These are phyloP conservation scores for Dromas ardeola DNA, from an alignment of 2,113 vertebrate species.

Conservation along the genomic window DNA sequence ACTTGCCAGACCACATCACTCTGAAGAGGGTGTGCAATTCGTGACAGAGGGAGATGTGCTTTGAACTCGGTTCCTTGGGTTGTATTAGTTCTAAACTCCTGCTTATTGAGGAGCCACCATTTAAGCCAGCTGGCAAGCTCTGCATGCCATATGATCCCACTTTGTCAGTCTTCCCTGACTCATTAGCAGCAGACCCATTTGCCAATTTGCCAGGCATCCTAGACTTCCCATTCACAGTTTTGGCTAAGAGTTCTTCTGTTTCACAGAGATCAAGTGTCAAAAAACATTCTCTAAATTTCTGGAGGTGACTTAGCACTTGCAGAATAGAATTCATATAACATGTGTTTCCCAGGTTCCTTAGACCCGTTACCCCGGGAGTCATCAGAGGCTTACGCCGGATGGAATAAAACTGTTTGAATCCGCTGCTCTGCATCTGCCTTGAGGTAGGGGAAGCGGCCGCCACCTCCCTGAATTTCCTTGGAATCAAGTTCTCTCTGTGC, in stretches of 20 bases:
- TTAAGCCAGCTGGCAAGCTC: conserved; percentile 71
- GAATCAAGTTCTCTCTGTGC: conserved; percentile 83
- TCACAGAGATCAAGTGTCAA: conserved; percentile 93
- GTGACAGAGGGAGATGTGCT: conserved; percentile 97
- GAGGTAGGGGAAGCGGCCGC: conserved; percentile 67
- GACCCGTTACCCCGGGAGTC: conserved; percentile 93
- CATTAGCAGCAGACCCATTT: conserved; percentile 63
- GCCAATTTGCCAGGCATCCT: conserved; percentile 71
- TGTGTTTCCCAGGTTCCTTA: conserved; percentile 97
- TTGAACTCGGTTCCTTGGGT: conserved; percentile 90
- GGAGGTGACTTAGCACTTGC: conserved; percentile 98
- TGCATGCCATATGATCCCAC: conserved; percentile 68
- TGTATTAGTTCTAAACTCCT: conserved; percentile 87
- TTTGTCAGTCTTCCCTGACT: conserved; percentile 68
- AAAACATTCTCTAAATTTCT: conserved; percentile 98
- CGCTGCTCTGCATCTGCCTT: conserved; percentile 59
- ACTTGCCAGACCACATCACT: conserved; percentile 99
- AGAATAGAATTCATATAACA: conserved; percentile 99
- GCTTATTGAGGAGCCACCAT: conserved; percentile 76
- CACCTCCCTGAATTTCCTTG: conserved; percentile 82
- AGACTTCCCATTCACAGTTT: conserved; percentile 81
- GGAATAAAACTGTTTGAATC: conserved; percentile 76
- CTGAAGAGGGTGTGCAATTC: conserved; percentile 98
- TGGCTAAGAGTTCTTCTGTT: conserved; percentile 92
- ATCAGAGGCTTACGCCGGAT: conserved; percentile 79